Conservation (phyloP, 2,113 vertebrate species). For the cat (Felis catus) region DNA sequence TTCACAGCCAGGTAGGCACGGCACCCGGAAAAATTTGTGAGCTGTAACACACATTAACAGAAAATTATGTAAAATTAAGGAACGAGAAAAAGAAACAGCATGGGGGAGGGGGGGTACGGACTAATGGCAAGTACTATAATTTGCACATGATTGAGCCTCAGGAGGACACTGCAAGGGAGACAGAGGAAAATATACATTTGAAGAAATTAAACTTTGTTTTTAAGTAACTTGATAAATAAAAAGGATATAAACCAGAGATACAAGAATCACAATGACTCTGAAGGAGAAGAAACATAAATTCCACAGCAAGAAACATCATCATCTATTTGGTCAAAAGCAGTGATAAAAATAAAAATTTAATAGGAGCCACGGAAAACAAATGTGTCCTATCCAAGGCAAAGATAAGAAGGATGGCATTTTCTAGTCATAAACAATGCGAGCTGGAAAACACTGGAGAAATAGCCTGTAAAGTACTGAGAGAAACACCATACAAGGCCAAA, state of each 20-base stretch:
- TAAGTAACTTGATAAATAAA: not conserved
- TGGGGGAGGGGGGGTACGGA: accelerated
- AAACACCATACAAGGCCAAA: accelerated
- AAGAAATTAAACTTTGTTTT: not conserved
- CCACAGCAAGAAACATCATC: no score
- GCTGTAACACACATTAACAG: no score
- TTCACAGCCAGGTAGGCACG: not conserved
- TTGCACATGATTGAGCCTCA: not conserved
- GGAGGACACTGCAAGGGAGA: not conserved
- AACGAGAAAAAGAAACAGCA: no score
- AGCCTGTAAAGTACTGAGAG: not conserved
- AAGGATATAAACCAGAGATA: no score
- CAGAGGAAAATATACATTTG: not conserved
- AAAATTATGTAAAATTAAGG: not conserved
- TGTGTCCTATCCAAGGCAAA: not conserved
- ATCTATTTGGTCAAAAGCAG: not conserved
- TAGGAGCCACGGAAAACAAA: not conserved
- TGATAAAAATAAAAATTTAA: not conserved
- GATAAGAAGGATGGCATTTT: no score
- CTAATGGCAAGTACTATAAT: no score
- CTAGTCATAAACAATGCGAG: not conserved
- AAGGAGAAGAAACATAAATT: not conserved
- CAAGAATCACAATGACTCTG: not conserved
- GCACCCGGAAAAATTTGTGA: no score
- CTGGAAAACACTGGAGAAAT: not conserved